These are phyloP conservation scores for Cairina moschata DNA, from an alignment of 2,113 vertebrate species.

Conservation along the genomic window DNA sequence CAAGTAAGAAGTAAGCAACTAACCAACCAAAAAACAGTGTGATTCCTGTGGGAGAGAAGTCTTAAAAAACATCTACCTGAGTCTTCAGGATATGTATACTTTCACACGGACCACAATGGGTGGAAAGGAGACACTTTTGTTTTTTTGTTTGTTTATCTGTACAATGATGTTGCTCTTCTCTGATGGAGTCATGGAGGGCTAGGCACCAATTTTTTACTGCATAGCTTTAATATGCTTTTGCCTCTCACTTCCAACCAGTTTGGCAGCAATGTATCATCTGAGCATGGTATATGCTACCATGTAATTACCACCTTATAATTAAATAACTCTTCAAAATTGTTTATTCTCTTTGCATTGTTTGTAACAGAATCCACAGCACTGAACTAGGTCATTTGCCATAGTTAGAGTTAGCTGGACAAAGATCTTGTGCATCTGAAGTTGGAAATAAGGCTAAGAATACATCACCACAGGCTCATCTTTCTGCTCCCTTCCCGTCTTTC, in stretches of 20 bases:
- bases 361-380: background rate
- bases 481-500: background rate
- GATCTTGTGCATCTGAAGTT: background rate
- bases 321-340: conserved; percentile 3
- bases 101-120: background rate
- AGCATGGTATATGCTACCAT: background rate
- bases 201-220: background rate
- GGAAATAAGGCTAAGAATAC: background rate
- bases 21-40: too few relatives aligned
- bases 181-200: background rate
- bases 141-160: background rate
- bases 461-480: background rate
- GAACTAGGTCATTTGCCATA: background rate
- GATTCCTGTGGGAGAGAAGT: background rate
- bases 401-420: background rate
- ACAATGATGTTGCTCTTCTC: background rate
- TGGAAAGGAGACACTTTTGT: background rate
- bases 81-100: background rate
- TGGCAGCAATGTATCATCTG: background rate
- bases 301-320: conserved; percentile 29
- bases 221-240: background rate
- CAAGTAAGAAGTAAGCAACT: too few relatives aligned
- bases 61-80: background rate
- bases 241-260: background rate
- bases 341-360: background rate